Percentiles rank a stretch among this genome's conserved stretches.
Evolutionary conservation across 2,888 invertebrate species (phyloP).

Genomic region (Allacma fusca): DNA sequence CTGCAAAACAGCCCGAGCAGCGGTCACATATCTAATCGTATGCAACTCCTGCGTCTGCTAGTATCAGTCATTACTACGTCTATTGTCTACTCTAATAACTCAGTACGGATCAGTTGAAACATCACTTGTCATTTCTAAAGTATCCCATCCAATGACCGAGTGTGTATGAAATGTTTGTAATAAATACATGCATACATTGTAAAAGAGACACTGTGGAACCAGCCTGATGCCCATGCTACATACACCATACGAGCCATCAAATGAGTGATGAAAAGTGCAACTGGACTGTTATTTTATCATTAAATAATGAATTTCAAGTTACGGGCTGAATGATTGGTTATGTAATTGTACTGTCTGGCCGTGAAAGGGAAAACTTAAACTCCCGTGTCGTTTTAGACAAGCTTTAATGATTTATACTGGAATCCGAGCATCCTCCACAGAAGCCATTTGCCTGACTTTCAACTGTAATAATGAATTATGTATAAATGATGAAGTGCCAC

Average conservation of each 20-base stretch:
- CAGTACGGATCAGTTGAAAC: too few species aligned
- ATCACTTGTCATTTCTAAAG: too few species aligned
- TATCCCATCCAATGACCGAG: too few species aligned
- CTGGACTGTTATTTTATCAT: conserved; percentile 1
- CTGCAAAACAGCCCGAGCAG: too few species aligned
- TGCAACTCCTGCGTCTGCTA: too few species aligned
- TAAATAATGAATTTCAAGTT: conserved; percentile 28
- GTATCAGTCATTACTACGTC: too few species aligned
- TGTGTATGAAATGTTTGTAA: too few species aligned
- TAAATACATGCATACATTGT: too few species aligned
- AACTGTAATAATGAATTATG: conserved; percentile 30
- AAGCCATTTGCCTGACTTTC: conserved; percentile 25
- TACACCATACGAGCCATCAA: neutral
- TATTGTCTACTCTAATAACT: too few species aligned
- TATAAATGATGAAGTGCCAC: conserved; percentile 15
- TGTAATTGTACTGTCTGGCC: conserved; percentile 23
- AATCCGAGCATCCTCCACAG: neutral
- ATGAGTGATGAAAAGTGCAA: conserved; percentile 13
- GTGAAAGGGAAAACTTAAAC: conserved; percentile 30
- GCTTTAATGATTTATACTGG: conserved; percentile 34
- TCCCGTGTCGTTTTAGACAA: conserved; percentile 37
- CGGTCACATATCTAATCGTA: too few species aligned
- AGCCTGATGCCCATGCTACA: too few species aligned
- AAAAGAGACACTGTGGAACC: too few species aligned
- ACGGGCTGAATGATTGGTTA: conserved; percentile 34